Evolutionary conservation across 2,113 vertebrate genomes (phyloP), one percentile per base, ranked within the genome.

Genomic region (Amphiprion percula): DNA sequence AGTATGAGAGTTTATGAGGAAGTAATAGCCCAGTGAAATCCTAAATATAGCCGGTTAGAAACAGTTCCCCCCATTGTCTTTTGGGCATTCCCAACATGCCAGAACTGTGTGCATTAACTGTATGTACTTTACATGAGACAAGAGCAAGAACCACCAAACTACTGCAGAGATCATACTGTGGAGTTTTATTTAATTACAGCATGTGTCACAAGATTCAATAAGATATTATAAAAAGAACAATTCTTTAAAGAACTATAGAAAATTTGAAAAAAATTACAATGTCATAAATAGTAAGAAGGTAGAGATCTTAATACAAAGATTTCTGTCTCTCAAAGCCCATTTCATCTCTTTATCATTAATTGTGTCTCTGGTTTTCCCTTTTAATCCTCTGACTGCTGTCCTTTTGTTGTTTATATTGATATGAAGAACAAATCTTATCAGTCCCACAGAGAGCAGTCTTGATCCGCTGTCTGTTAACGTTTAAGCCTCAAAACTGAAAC

Each of bases 51-150:
- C 66, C 5, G 24, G 23, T 58, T 70, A 0, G 49, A 63, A 56
- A 87, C 71, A 80, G 74, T 86, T 81, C 55, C 77, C 58, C 39
- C 56, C 39, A 86, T 91, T 91, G 91, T 91, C 59, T 62, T 41
- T 46, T 23, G 59, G 28, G 69, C 72, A 80, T 85, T 83, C 76
- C 33, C 16, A 14, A n/a, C 80, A 83, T 89, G n/a, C 76, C 79
- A 69, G 68, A 86, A 73, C 15, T 49, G 46, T 46, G 55, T 58
- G 23, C 59, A 21, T 80, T 55, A 79, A 80, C 67, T 80, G 68
- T 49, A 74, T 61, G 52, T 49, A 59, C 63, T 77, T 23, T 53
- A n/a, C 14, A 61, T 44, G 58, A 70, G 21, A 84, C 72, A 68
- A 30, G 30, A 30, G 44, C 2, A 14, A 23, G 59, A 73, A 26